Evolutionary conservation across 2,797 vertebrate genomes (phyloP).

Genomic region (Eulemur mongoz): DNA sequence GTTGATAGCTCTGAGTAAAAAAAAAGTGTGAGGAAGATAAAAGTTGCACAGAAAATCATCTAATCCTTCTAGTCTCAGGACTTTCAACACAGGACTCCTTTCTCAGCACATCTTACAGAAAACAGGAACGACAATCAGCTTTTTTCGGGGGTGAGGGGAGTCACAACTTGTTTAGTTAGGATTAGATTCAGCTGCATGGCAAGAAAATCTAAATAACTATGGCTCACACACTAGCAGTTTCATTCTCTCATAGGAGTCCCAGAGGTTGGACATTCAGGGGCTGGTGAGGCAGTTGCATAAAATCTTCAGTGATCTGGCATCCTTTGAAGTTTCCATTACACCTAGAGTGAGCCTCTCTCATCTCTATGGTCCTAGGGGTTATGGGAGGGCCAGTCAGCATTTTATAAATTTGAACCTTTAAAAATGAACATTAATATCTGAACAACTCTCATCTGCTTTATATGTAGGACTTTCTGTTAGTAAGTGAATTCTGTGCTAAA

Average conservation of each 20-base stretch:
- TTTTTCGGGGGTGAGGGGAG: background rate
- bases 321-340: slow-evolving; percentile 35
- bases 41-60: background rate
- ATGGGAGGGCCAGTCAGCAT: background rate
- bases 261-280: background rate
- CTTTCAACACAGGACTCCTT: background rate
- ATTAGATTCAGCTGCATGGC: slow-evolving; percentile 23
- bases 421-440: slow-evolving; percentile 36
- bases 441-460: slow-evolving; percentile 29
- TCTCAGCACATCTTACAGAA: background rate
- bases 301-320: slow-evolving; percentile 11
- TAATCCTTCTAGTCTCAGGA: background rate
- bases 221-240: slow-evolving; percentile 3
- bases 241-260: slow-evolving; percentile 44
- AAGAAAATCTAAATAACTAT: slow-evolving; percentile 39
- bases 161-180: background rate
- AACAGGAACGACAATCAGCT: background rate
- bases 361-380: background rate
- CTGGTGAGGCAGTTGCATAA: slow-evolving; percentile 28
- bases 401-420: slow-evolving; percentile 1
- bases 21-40: background rate
- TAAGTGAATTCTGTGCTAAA: slow-evolving; percentile 12
- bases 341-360: background rate
- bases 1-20: background rate
- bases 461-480: background rate